phyloP scores from a whole-genome alignment of 2,113 vertebrate genomes.

The Gallinago undulata region DNA sequence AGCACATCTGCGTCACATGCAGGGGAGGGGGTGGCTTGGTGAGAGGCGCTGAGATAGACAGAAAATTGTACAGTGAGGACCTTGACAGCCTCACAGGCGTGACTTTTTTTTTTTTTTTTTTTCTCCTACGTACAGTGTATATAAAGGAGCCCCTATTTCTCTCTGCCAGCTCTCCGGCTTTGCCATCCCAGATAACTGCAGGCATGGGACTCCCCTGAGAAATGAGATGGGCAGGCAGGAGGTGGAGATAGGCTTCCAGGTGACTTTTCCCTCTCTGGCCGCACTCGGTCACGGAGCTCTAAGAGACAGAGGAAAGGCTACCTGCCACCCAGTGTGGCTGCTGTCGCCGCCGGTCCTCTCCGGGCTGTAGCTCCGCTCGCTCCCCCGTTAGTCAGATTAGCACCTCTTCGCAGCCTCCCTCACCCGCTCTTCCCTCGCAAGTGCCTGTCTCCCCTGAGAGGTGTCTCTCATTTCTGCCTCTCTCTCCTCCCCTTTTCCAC shows the following conservation, averaged over 20 bases:
- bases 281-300: slow-evolving; percentile 35
- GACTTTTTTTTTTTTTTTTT: slow-evolving; percentile 17
- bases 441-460: slow-evolving; percentile 37
- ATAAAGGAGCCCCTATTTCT: slow-evolving; percentile 6
- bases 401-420: not conserved
- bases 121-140: slow-evolving; percentile 31
- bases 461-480: slow-evolving; percentile 17
- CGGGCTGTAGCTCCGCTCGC: not conserved
- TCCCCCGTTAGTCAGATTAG: not conserved
- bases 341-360: not conserved
- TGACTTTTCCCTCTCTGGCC: slow-evolving; percentile 37
- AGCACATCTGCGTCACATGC: slow-evolving; percentile 73
- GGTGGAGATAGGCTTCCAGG: slow-evolving; percentile 9
- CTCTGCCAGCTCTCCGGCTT: slow-evolving; percentile 8
- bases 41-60: slow-evolving; percentile 54
- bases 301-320: not conserved
- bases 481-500: not conserved
- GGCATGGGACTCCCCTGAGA: slow-evolving; percentile 42
- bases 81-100: slow-evolving; percentile 65
- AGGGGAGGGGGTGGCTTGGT: slow-evolving; percentile 25
- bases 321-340: not conserved
- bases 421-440: not conserved
- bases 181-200: slow-evolving; percentile 28
- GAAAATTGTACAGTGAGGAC: slow-evolving; percentile 70
- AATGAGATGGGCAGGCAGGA: not conserved